phyloP scores from a whole-genome alignment of 2,888 invertebrate genomes.

The Epinotia demarniana region DNA sequence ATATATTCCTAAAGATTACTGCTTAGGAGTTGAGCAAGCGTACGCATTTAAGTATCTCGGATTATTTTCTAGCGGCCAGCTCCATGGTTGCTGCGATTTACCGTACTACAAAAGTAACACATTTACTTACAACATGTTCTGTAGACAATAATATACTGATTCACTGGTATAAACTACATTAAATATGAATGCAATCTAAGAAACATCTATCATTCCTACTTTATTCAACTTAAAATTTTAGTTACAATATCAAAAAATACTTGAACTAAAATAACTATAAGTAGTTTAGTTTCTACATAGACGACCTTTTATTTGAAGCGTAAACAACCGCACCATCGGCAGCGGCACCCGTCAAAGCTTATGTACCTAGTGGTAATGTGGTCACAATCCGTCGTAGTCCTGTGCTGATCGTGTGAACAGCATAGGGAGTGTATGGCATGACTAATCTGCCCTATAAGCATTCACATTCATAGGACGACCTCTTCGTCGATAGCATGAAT shows the following conservation, averaged over 20 bases:
- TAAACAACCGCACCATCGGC: background rate
- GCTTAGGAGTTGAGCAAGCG: background rate
- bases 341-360: conserved; percentile 45
- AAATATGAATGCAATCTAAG: background rate
- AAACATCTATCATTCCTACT: background rate
- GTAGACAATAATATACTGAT: background rate
- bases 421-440: conserved; percentile 68
- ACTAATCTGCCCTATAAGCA: conserved; percentile 74
- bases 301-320: background rate
- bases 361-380: conserved; percentile 45
- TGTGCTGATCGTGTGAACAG: conserved; percentile 71
- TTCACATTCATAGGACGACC: conserved; percentile 70
- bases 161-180: background rate
- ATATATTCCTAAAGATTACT: conserved; percentile 6
- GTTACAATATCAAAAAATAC: background rate
- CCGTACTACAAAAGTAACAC: background rate
- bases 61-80: background rate
- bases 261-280: background rate
- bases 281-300: background rate
- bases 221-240: background rate
- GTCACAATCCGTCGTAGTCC: conserved; percentile 64
- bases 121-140: too few species aligned
- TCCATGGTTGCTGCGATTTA: background rate
- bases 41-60: background rate
- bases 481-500: conserved; percentile 67